Conservation (phyloP, 2,888 invertebrate genomes). For the Conops quadrifasciatus region DNA sequence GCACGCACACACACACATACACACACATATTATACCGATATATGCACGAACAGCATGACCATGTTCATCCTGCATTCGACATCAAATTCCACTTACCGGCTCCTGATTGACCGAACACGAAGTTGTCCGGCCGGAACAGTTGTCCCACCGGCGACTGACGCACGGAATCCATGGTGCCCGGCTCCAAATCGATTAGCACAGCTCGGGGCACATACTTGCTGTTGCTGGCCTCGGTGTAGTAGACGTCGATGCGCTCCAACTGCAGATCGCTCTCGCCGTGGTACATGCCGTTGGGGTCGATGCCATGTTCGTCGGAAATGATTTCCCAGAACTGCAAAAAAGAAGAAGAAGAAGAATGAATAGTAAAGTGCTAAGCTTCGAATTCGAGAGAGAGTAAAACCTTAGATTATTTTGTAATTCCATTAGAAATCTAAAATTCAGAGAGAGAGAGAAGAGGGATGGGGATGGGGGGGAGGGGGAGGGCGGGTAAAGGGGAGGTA, state of each 20-base stretch:
- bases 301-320: slow-evolving; percentile 83
- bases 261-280: slow-evolving; percentile 78
- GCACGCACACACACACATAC: neutral
- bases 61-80: slow-evolving; percentile 21
- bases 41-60: neutral
- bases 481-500: too few species aligned
- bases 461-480: too few species aligned
- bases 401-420: too few species aligned
- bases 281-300: slow-evolving; percentile 78
- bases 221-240: slow-evolving; percentile 78
- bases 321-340: slow-evolving; percentile 76
- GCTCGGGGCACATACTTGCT: slow-evolving; percentile 85
- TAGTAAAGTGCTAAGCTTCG: slow-evolving; percentile 5
- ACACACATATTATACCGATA: neutral
- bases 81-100: slow-evolving; percentile 69
- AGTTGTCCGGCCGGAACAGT: slow-evolving; percentile 87
- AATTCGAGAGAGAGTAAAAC: neutral
- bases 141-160: slow-evolving; percentile 81
- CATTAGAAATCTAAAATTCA: too few species aligned
- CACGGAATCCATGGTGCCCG: slow-evolving; percentile 89
- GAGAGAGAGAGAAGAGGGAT: too few species aligned
- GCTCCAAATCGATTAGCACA: slow-evolving; percentile 86
- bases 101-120: slow-evolving; percentile 83
- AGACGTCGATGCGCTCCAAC: slow-evolving; percentile 80
- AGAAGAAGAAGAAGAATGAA: neutral